Evolutionary conservation across 2,113 vertebrate genomes (phyloP).

Genomic region (Gila orcuttii): DNA sequence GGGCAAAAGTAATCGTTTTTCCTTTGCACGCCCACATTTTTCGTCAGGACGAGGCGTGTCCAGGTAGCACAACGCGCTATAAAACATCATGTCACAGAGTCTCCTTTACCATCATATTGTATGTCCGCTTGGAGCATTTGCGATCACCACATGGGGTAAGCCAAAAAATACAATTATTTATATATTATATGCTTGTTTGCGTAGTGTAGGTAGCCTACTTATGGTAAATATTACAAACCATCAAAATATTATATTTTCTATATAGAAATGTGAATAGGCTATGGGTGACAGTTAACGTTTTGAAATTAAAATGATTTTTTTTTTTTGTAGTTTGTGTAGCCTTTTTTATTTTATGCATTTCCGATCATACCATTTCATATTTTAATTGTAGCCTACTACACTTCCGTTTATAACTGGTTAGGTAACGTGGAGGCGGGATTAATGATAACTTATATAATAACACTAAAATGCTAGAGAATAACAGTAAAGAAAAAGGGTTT

Average conservation of each 20-base stretch:
- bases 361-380: background rate
- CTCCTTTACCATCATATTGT: background rate
- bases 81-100: slow-evolving; percentile 16
- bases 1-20: background rate
- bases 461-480: background rate
- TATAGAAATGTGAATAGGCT: background rate
- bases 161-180: background rate
- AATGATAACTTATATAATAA: background rate
- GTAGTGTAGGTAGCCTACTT: background rate
- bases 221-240: background rate
- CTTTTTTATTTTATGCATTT: background rate
- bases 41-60: background rate
- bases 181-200: background rate
- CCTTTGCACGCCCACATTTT: background rate
- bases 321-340: background rate
- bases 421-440: background rate
- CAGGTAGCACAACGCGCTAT: slow-evolving; percentile 11
- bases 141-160: slow-evolving; percentile 41
- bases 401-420: background rate
- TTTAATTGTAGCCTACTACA: background rate
- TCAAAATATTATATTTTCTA: background rate
- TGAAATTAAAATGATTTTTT: no score
- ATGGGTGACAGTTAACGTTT: background rate
- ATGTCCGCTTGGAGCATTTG: background rate
- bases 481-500: background rate